phyloP scores from a whole-genome alignment of 2,797 vertebrate species.

The Falco peregrinus region DNA sequence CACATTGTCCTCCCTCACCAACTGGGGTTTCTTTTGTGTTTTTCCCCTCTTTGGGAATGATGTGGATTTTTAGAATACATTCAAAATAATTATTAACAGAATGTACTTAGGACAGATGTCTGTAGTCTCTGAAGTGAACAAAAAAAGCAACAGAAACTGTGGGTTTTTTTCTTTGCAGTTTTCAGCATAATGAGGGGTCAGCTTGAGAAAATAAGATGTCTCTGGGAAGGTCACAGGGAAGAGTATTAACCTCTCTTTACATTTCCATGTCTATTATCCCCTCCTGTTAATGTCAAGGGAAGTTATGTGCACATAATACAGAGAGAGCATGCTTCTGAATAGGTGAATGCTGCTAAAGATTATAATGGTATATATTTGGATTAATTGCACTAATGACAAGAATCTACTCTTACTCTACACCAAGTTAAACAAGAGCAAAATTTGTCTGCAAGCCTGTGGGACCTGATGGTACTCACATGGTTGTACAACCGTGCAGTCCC shows the following conservation, averaged over 20 bases:
- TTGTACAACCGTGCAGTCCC: background rate
- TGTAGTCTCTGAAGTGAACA: conserved; percentile 41
- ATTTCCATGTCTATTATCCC: conserved; percentile 61
- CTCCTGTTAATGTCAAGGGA: conserved; percentile 60
- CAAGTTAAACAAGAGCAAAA: background rate
- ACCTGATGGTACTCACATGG: background rate
- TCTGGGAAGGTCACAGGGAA: conserved; percentile 43
- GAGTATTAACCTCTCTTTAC: conserved; percentile 69
- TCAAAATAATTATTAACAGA: conserved; percentile 45
- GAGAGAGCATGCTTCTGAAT: conserved; percentile 36
- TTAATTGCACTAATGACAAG: conserved; percentile 23
- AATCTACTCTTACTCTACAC: background rate
- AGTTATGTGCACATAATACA: conserved; percentile 54
- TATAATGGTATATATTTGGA: conserved; percentile 24
- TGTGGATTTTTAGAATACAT: conserved; percentile 49
- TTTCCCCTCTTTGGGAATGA: conserved; percentile 31
- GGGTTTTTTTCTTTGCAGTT: conserved; percentile 44
- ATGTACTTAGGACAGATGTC: conserved; percentile 42
- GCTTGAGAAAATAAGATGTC: conserved; percentile 57
- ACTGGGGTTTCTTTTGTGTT: conserved; percentile 49
- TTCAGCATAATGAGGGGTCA: conserved; percentile 54
- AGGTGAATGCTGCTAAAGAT: conserved; percentile 14
- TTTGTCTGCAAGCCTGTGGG: background rate
- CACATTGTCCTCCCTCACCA: conserved; percentile 15
- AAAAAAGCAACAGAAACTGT: conserved; percentile 34